Percentiles rank a stretch among this genome's conserved stretches.
phyloP scores from a whole-genome alignment of 92 coral and sea anemone species.

The Ricordea florida region DNA sequence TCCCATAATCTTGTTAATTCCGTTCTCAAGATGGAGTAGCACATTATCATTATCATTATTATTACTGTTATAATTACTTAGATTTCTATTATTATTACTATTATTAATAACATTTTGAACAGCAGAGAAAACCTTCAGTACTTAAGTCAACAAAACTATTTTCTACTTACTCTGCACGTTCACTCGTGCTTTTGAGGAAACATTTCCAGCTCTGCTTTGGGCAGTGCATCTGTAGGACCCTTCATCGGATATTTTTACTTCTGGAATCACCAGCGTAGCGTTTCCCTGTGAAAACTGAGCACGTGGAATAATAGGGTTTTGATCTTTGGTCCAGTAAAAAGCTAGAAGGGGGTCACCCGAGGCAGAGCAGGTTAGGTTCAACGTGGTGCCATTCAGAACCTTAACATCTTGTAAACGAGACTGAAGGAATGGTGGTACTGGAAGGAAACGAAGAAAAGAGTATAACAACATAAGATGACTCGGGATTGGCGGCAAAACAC shows the following conservation, averaged over 20 bases:
- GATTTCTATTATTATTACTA: too few relatives aligned
- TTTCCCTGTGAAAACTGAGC: conserved; percentile 4
- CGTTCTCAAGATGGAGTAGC: too few relatives aligned
- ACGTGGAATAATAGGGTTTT: conserved; percentile 15
- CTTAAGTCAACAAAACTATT: too few relatives aligned
- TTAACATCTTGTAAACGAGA: not conserved
- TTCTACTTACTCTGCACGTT: conserved; percentile 41
- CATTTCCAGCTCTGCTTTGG: conserved; percentile 36
- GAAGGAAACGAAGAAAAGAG: not conserved
- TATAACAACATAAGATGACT: not conserved
- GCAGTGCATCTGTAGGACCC: conserved; percentile 18
- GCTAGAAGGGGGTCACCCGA: conserved; percentile 36
- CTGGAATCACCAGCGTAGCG: not conserved
- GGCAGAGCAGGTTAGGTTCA: conserved; percentile 30
- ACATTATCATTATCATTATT: too few relatives aligned
- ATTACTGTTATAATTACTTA: too few relatives aligned
- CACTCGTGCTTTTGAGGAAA: conserved; percentile 23
- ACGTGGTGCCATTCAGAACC: not conserved
- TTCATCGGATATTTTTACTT: conserved; percentile 1
- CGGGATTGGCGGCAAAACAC: too few relatives aligned
- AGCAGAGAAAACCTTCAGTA: too few relatives aligned
- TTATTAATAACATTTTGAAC: too few relatives aligned
- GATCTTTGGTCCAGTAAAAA: conserved; percentile 31
- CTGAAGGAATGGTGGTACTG: conserved; percentile 32
- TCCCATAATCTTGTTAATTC: too few relatives aligned